phyloP scores from a whole-genome alignment of 2,888 invertebrate genomes.

The Elegia similella region DNA sequence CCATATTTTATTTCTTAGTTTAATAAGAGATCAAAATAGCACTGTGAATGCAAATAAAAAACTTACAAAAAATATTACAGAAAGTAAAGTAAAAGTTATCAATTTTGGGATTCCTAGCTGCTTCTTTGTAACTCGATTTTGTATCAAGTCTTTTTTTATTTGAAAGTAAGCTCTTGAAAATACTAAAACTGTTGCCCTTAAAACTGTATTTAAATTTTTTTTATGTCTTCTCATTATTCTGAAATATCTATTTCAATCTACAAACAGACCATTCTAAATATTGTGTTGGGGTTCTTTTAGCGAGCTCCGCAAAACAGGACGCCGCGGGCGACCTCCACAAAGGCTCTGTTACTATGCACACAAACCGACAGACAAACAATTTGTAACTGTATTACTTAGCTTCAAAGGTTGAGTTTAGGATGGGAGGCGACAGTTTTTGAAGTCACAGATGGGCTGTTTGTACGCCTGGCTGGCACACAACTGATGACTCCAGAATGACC shows the following conservation, averaged over 20 bases:
- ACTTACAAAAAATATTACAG: too few species aligned
- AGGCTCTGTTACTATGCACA: slow-evolving; percentile 28
- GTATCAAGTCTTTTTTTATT: too few species aligned
- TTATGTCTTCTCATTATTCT: neutral
- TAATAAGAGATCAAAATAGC: too few species aligned
- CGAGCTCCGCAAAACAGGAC: slow-evolving; percentile 22
- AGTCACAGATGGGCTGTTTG: slow-evolving; percentile 8
- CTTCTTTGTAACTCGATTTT: too few species aligned
- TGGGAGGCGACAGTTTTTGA: neutral
- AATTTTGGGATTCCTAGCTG: too few species aligned
- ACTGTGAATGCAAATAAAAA: too few species aligned
- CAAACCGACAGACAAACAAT: neutral
- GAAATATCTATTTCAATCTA: neutral
- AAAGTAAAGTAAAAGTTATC: too few species aligned
- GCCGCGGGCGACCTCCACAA: slow-evolving; percentile 40
- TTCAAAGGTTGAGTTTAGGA: neutral
- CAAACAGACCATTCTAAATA: neutral
- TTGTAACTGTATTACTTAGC: neutral
- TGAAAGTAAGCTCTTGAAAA: neutral
- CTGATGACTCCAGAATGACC: slow-evolving; percentile 9
- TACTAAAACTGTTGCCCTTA: neutral
- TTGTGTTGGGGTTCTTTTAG: neutral
- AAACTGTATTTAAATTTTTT: neutral
- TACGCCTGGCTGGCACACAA: neutral
- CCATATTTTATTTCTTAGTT: too few species aligned